These are phyloP conservation scores for Portevinia maculata DNA, from an alignment of 2,888 invertebrate species.

Conservation along the genomic window DNA sequence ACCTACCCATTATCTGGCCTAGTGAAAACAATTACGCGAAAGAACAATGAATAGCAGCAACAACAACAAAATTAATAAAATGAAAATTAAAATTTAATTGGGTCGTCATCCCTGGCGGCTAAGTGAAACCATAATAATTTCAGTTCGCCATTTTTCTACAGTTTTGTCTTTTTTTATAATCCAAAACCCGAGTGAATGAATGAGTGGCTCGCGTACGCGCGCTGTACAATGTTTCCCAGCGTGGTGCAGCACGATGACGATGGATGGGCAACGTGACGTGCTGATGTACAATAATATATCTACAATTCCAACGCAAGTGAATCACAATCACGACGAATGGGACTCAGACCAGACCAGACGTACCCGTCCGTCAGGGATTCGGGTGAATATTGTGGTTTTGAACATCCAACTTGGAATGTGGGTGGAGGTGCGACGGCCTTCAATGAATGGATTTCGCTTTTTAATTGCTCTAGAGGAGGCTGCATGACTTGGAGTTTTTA, in stretches of 20 bases:
- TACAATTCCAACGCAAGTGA: conserved; percentile 56
- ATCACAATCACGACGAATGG: conserved; percentile 17
- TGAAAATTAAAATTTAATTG: conserved; percentile 69
- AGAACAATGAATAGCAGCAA: conserved; percentile 14
- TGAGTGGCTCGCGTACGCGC: conserved; percentile 35
- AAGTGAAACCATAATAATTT: conserved; percentile 24
- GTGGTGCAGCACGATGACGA: conserved; percentile 7
- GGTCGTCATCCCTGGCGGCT: conserved; percentile 55
- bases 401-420: background rate
- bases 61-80: conserved; percentile 8
- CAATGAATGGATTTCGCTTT: conserved; percentile 18
- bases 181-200: conserved; percentile 7
- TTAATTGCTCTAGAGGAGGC: conserved; percentile 50
- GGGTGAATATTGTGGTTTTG: conserved; percentile 27
- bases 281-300: conserved; percentile 59
- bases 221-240: background rate
- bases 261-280: conserved; percentile 7
- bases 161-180: conserved; percentile 2
- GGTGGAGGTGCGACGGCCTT: conserved; percentile 7
- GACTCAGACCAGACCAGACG: conserved; percentile 36
- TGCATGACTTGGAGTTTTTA: conserved; percentile 32
- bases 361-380: conserved; percentile 40
- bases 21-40: conserved; percentile 58
- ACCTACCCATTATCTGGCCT: conserved; percentile 13
- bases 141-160: background rate